Evolutionary conservation across 2,888 invertebrate species (phyloP).

Genomic region (Antitype chi): DNA sequence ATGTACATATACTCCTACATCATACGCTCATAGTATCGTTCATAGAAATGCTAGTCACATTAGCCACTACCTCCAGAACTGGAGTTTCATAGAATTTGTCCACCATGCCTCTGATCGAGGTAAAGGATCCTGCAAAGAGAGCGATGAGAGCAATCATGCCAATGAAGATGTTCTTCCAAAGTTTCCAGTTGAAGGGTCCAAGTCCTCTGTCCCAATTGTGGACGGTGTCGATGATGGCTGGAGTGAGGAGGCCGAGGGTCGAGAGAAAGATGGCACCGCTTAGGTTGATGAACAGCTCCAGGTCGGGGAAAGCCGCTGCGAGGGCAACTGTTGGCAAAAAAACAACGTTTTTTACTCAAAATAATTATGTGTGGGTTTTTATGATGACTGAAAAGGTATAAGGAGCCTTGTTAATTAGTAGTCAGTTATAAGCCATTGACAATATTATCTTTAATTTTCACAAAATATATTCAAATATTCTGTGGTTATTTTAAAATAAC

Average conservation of each 20-base stretch:
- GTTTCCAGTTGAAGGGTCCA: conserved; percentile 92
- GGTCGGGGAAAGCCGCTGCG: conserved; percentile 94
- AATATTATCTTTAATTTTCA: neutral
- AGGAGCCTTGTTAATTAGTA: neutral
- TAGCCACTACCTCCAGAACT: conserved; percentile 48
- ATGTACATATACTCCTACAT: neutral
- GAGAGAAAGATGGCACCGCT: conserved; percentile 95
- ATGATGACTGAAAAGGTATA: neutral
- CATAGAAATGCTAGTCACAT: conserved; percentile 53
- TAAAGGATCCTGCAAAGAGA: conserved; percentile 84
- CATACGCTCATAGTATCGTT: conserved; percentile 59
- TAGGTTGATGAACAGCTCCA: conserved; percentile 96
- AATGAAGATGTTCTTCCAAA: conserved; percentile 92
- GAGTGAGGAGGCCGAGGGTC: conserved; percentile 93
- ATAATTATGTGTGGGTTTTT: neutral
- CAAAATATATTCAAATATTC: neutral
- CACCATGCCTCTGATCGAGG: conserved; percentile 82
- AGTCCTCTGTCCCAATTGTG: conserved; percentile 92
- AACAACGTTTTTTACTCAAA: neutral
- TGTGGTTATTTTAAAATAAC: neutral
- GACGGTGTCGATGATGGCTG: conserved; percentile 94
- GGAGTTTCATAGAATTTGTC: conserved; percentile 72
- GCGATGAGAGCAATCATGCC: conserved; percentile 81
- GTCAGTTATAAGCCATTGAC: neutral
- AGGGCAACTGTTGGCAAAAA: conserved; percentile 91